Evolutionary conservation across 2,797 vertebrate species (phyloP), one percentile per base, ranked within the genome.

Genomic region (Spheniscus humboldti): DNA sequence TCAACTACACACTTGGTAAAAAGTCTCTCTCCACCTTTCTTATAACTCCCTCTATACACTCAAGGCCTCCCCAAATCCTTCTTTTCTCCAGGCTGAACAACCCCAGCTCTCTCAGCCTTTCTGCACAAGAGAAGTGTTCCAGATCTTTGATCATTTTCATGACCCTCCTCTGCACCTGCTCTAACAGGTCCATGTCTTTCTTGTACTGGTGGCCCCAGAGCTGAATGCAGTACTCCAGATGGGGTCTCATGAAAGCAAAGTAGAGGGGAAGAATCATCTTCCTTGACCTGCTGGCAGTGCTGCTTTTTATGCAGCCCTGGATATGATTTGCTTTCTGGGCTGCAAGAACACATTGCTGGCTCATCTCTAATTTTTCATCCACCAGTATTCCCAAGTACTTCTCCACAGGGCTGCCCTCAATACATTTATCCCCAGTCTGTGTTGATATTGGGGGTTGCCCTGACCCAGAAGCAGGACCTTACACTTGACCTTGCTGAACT

Each of bases 261-360:
- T 48, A 48, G 23, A 24, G 23, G 23, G 8, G 15, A 7, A 60
- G 14, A 76, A 56, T 14, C 13, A n/a, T 5, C 5, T 67, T 13
- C 12, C 8, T 52, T 3, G 3, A 28, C 10, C n/a, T 57, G 11
- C 13, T 63, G 18, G 3, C 11, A 16, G n/a, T 0, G 0, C 7
- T 35, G 47, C 16, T 15, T 30, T 71, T 64, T 28, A 60, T 50
- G 22, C 6, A 69, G 5, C 7, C 25, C 28, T 41, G 16, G 39
- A 28, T 43, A 48, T 2, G 1, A 12, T 45, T 72, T 11, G 7
- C 5, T 30, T 62, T 62, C 28, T 91, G 33, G 8, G 28, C 20
- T 64, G 50, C 15, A 53, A 59, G 8, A 8, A 3, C 11, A n/a
- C 8, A 18, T 53, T 72, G 13, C 33, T 8, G 11, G 7, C 6